Evolutionary conservation across 2,888 invertebrate genomes (phyloP), one percentile per base, ranked within the genome.

Genomic region (Thysanoteuthis rhombus): DNA sequence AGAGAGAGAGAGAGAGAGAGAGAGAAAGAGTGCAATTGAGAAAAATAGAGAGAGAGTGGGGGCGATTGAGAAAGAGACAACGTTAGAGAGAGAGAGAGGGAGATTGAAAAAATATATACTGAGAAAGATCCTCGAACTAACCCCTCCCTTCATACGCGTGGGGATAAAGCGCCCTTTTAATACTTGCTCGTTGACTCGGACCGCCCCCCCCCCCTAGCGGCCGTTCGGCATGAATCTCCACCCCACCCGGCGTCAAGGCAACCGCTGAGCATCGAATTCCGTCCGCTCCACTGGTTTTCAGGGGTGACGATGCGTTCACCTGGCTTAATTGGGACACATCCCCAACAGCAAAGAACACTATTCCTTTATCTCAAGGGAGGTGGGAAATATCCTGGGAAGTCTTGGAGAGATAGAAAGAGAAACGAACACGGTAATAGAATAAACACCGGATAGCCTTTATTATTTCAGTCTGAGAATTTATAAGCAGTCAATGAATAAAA

Each of bases 231-330:
- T 75, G n/a, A 1, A n/a, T 75, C 10, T 75, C n/a, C n/a, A n/a
- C 2, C 25, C 58, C 75, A 16, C n/a, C 4, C 75, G 36, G 36
- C n/a, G n/a, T 16, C n/a, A 75, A 36, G 75, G 16, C 10, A 75
- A 75, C 75, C 2, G n/a, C n/a, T n/a, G 0, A n/a, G n/a, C n/a
- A n/a, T 75, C n/a, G 10, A 75, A 75, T 75, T 75, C 75, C n/a
- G 25, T 75, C n/a, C n/a, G 36, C 75, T 75, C 75, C 75, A 75
- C 75, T 75, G 75, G n/a, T 36, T 75, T 75, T 75, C n/a, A 19
- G 75, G n/a, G 75, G 75, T 75, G 75, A 75, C n/a, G 75, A 75
- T 75, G 75, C 75, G 75, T 75, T 75, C n/a, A n/a, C n/a, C n/a
- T n/a, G 16, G 75, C 75, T 75, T 75, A 75, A 75, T 75, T 75